Evolutionary conservation across 92 coral and sea anemone genomes (phyloP).

Genomic region (Metridium senile): DNA sequence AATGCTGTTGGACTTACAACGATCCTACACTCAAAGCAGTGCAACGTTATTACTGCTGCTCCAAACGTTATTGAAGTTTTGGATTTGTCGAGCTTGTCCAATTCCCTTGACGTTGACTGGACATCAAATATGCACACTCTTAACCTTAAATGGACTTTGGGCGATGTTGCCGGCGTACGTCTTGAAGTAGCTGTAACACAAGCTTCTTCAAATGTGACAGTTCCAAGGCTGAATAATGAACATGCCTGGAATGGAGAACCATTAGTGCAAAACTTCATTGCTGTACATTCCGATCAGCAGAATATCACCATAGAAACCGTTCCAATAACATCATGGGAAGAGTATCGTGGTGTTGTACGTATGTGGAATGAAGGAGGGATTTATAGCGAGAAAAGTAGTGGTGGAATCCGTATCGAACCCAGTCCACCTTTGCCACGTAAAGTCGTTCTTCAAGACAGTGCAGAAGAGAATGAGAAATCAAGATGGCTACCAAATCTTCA

Average conservation of each 20-base stretch:
- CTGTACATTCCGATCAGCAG: constrained; percentile 61
- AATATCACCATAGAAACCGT: constrained; percentile 67
- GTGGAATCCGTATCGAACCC: constrained; percentile 81
- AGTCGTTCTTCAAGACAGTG: constrained; percentile 58
- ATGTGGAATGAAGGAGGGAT: constrained; percentile 77
- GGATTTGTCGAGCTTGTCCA: constrained; percentile 40
- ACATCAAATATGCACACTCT: constrained; percentile 66
- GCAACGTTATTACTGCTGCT: constrained; percentile 39
- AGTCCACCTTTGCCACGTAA: constrained; percentile 67
- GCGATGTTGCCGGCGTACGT: constrained; percentile 62
- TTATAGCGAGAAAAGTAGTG: constrained; percentile 70
- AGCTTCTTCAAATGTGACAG: constrained; percentile 58
- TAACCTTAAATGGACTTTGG: constrained; percentile 70
- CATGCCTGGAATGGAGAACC: constrained; percentile 90
- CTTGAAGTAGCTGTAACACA: constrained; percentile 78
- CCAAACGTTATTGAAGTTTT: constrained; percentile 62
- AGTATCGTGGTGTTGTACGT: constrained; percentile 79
- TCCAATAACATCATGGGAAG: constrained; percentile 62
- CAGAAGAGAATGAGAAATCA: constrained; percentile 63
- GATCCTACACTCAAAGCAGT: constrained; percentile 41
- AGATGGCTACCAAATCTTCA: constrained; percentile 82
- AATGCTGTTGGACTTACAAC: constrained; percentile 70
- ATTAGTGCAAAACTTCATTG: constrained; percentile 68
- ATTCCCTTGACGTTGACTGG: constrained; percentile 83
- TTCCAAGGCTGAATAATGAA: constrained; percentile 42